A percentile compares a stretch with the other conserved stretches of the same genome.
phyloP scores from a whole-genome alignment of 2,888 invertebrate species.

The Chamaedrilus cognettii region DNA sequence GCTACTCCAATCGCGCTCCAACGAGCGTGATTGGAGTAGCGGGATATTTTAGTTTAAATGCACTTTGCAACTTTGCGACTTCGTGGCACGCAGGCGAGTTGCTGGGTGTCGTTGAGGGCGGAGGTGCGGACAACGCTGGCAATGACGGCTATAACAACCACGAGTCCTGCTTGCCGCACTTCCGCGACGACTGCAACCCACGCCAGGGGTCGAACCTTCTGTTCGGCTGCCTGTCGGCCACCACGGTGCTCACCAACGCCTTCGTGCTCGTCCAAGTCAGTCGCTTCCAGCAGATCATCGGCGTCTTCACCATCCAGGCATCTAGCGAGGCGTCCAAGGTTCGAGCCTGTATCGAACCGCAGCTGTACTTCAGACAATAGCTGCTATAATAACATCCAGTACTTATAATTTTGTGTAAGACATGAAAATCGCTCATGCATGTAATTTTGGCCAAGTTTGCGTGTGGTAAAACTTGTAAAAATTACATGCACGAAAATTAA shows the following conservation, averaged over 20 bases:
- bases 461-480: too few species aligned
- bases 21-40: too few species aligned
- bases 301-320: slow-evolving; percentile 62
- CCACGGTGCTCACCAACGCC: slow-evolving; percentile 54
- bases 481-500: too few species aligned
- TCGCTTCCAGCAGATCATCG: slow-evolving; percentile 62
- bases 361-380: too few species aligned
- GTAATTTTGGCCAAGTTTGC: too few species aligned
- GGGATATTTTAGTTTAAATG: too few species aligned
- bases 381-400: too few species aligned
- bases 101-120: slow-evolving; percentile 9
- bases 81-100: background rate
- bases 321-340: slow-evolving; percentile 60
- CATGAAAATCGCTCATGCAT: too few species aligned
- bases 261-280: slow-evolving; percentile 63
- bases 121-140: background rate
- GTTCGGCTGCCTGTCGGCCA: slow-evolving; percentile 43
- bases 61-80: too few species aligned
- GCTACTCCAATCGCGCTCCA: too few species aligned
- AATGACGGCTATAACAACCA: slow-evolving; percentile 20
- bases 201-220: slow-evolving; percentile 35
- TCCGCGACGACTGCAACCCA: slow-evolving; percentile 34
- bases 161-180: slow-evolving; percentile 31
- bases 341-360: too few species aligned
- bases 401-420: too few species aligned